Conservation (phyloP, 2,113 vertebrate species). For the Arizona elegans region DNA sequence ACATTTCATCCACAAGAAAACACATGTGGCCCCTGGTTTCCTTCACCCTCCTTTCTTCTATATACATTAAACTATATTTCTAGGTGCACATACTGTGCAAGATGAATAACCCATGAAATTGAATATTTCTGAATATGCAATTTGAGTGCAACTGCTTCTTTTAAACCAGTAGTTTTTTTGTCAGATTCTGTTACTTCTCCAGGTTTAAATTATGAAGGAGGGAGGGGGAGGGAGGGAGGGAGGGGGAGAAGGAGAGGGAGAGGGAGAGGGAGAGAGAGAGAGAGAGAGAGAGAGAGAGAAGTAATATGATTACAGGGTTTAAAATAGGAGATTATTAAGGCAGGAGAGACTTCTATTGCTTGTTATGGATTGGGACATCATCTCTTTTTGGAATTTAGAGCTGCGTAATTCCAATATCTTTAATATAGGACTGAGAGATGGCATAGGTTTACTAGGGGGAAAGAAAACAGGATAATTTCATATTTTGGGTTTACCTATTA, state of each 20-base stretch:
- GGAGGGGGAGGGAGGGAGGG: background rate
- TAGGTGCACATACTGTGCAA: conserved; percentile 1
- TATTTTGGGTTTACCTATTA: background rate
- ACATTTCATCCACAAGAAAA: background rate
- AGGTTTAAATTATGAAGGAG: conserved; percentile 30
- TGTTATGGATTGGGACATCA: conserved; percentile 33
- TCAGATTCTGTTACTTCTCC: background rate
- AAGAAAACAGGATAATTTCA: background rate
- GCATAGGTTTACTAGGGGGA: background rate
- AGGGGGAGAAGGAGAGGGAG: conserved; percentile 1
- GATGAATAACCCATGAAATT: conserved; percentile 12
- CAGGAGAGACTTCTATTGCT: conserved; percentile 30
- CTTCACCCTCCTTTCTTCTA: background rate
- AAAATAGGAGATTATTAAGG: conserved; percentile 17
- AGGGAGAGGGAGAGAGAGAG: conserved; percentile 8
- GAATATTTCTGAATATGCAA: conserved; percentile 17
- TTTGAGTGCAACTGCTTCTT: conserved; percentile 3
- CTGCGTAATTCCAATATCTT: background rate
- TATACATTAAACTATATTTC: conserved; percentile 19
- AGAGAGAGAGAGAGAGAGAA: conserved; percentile 1
- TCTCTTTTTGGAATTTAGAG: conserved; percentile 34
- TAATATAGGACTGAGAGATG: background rate
- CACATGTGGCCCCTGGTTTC: background rate
- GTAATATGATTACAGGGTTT: conserved; percentile 21
- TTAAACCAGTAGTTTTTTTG: conserved; percentile 15